phyloP scores from a whole-genome alignment of 2,113 vertebrate species.

The Microtus richardsoni region DNA sequence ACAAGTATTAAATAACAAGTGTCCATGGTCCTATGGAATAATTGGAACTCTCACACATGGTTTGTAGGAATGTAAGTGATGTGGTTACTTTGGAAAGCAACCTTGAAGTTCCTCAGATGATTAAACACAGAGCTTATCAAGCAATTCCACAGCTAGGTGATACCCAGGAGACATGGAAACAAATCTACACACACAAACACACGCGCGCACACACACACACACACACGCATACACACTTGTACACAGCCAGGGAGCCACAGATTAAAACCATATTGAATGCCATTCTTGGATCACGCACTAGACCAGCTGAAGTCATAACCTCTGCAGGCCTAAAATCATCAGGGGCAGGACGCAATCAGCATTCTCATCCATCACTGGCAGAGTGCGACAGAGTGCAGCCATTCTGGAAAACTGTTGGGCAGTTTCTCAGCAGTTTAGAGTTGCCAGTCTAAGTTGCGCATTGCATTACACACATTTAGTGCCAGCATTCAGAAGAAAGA shows the following conservation, averaged over 20 bases:
- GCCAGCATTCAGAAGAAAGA: not conserved
- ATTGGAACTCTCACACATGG: not conserved
- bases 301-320: not conserved
- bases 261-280: not conserved
- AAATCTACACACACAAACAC: not conserved
- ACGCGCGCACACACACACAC: too few species aligned
- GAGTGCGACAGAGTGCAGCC: not conserved
- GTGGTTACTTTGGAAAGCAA: too few species aligned
- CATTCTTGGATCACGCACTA: not conserved
- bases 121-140: not conserved
- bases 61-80: not conserved
- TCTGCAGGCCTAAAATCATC: not conserved
- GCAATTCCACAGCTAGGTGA: not conserved
- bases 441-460: not conserved
- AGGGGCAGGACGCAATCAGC: not conserved
- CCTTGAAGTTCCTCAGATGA: not conserved
- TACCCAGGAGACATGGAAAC: not conserved
- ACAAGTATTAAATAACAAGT: not conserved
- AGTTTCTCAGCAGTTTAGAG: not conserved
- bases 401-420: not conserved
- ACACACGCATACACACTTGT: too few species aligned
- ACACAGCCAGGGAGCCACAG: not conserved
- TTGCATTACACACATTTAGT: not conserved
- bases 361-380: not conserved
- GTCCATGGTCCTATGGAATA: not conserved